Evolutionary conservation across 1,140 invertebrate genomes (phyloP), one percentile per base, ranked within the genome.

Genomic region (Neodiprion pinetum): DNA sequence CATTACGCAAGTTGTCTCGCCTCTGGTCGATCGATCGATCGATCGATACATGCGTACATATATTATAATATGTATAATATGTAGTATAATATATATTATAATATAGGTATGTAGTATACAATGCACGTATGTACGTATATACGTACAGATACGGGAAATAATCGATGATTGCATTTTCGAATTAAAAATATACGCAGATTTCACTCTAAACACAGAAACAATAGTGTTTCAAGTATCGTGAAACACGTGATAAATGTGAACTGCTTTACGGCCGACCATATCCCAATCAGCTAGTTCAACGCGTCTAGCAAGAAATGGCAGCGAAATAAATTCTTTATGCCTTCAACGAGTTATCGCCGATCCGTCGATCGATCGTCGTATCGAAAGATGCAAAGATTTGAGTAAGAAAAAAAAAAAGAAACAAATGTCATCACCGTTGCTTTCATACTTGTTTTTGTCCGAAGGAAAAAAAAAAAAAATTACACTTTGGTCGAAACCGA

Each of bases 281-380:
- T 80, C 80, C 82, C 82, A 73, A 79, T 47, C 14, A 83, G 83
- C 83, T 85, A 84, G 83, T 83, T 48, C 79, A 49, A 67, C 71
- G 76, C 48, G 78, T 82, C 84, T 84, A 84, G 84, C 84, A 81
- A 81, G 83, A 84, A 76, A 80, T 84, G 83, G 80, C 77, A 75
- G 73, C 70, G 61, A 61, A 61, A 61, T 61, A 61, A 61, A 61
- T 17, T 40, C 28, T 40, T 40, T 5, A 40, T 40, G 28, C 28
- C 28, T 40, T 40, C 28, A 40, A 40, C 28, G 28, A 40, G 28
- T 40, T 40, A 17, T 11, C 9, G 11, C 53, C n/a, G n/a, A 61
- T 61, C 11, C 53, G 11, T 61, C 9, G 11, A 61, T 14, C 53
- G 53, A 61, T 14, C 11, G n/a, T 61, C n/a, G 5, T 12, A 61